Evolutionary conservation across 1,140 invertebrate species (phyloP), one percentile per base, ranked within the genome.

Genomic region (Arion vulgaris): DNA sequence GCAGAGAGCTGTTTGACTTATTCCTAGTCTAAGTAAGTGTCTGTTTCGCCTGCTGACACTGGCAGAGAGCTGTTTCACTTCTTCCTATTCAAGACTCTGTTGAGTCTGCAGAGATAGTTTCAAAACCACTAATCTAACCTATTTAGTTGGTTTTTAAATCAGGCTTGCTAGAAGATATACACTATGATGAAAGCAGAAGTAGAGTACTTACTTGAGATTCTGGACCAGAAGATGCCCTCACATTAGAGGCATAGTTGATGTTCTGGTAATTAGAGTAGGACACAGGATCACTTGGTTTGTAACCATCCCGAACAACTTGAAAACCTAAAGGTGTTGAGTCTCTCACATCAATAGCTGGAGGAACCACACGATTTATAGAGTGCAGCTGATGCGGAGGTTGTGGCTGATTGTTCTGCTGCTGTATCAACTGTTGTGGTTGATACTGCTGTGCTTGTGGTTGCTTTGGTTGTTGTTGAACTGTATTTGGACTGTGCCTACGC

Each of bases 251-350:
- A 80, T 86, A 89, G 39, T 83, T 83, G 26, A 90, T 90, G 71
- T 90, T 90, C 81, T 90, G 89, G 71, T 90, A 90, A 77, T 91
- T 89, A 57, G 88, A 86, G 66, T 85, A 87, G 26, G 51, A 68
- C 5, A 53, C 1, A 26, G 41, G 19, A 2, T 78, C 62, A 45
- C 39, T 78, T 4, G 41, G 26, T 39, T 38, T 78, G 57, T 78
- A 66, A 39, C 39, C 39, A 66, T 80, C 78, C 38, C 36, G 62
- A 26, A 41, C 68, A 11, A 71, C 62, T 41, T 81, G 69, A 36
- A 57, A 81, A 1, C 80, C 80, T 49, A 81, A 1, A 0, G 66
- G 68, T 4, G 68, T 38, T 39, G 62, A 13, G 39, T 81, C 49
- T 49, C 68, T 34, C 0, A 23, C 17, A 45, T 81, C 71, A 23